These are phyloP conservation scores for Scaptomyza parva DNA, from an alignment of 2,888 invertebrate species.

Conservation along the genomic window DNA sequence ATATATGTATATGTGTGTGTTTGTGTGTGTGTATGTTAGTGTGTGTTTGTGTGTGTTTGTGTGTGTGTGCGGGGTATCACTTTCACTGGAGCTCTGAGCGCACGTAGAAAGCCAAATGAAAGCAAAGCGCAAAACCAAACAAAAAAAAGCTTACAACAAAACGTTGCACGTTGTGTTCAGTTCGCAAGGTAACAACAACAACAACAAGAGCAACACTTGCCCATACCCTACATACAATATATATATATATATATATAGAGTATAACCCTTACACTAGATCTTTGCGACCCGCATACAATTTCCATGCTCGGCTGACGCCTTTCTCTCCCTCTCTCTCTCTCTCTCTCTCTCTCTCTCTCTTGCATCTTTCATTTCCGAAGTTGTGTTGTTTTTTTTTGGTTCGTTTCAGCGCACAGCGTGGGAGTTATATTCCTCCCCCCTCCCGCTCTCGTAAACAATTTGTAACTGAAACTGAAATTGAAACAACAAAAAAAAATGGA, in stretches of 20 bases:
- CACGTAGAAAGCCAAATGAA: conserved; percentile 77
- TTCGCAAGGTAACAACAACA: conserved; percentile 23
- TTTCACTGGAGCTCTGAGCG: conserved; percentile 69
- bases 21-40: conserved; percentile 8
- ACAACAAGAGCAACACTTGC: conserved; percentile 9
- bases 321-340: conserved; percentile 21
- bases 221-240: conserved; percentile 17
- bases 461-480: conserved; percentile 68
- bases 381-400: conserved; percentile 18
- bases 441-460: not conserved
- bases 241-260: conserved; percentile 10
- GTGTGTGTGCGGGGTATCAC: conserved; percentile 60
- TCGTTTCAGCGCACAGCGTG: conserved; percentile 62
- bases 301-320: conserved; percentile 53
- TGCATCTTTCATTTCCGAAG: conserved; percentile 5
- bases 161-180: conserved; percentile 57
- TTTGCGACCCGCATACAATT: conserved; percentile 35
- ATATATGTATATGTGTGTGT: conserved; percentile 16
- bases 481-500: conserved; percentile 35
- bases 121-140: conserved; percentile 60
- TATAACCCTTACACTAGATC: conserved; percentile 4
- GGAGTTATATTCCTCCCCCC: conserved; percentile 25
- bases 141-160: conserved; percentile 32
- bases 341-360: conserved; percentile 14
- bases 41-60: conserved; percentile 11